Evolutionary conservation across 2,797 vertebrate species (phyloP), one percentile per base, ranked within the genome.

Genomic region (Cirrhinus molitorella): DNA sequence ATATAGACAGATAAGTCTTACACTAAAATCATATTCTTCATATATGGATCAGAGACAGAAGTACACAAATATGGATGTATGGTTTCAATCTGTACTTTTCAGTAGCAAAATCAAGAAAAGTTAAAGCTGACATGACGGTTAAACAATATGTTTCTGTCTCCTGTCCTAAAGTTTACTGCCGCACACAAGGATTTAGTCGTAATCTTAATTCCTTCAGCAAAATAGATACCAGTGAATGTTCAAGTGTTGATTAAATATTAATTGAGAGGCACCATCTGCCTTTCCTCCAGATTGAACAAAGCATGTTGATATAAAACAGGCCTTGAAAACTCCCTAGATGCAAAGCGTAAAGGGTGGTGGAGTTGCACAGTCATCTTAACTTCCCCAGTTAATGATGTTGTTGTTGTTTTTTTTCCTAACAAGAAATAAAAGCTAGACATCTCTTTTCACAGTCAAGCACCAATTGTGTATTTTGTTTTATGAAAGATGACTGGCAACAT

Each of bases 181-280:
- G 85, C 85, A 86, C 51, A 83, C 79, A n/a, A 61, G 86, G 87
- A 90, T 84, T 82, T 84, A 89, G 90, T 61, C 53, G 37, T 31
- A 88, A 80, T 77, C 85, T 90, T 87, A 87, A 87, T 88, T 82
- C 85, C 85, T 86, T 83, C 61, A 78, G 83, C 87, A 89, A 87
- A 79, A 84, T 28, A 71, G 80, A 89, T 89, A 79, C 87, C 85
- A 88, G 87, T 16, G 28, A 89, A 76, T 83, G 19, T 80, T 89
- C 85, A 88, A 92, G 78, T 83, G 17, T 79, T 89, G 86, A 89
- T 93, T 88, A 92, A 92, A 92, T 91, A 92, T 93, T 92, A 88
- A 91, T 90, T 80, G 68, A 78, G 83, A 91, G 86, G 67, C 74
- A 78, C 79, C 84, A 85, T 87, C 89, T 90, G 88, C 85, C 86